Conservation (phyloP, 2,888 invertebrate species). For the Erebia epiphron region DNA sequence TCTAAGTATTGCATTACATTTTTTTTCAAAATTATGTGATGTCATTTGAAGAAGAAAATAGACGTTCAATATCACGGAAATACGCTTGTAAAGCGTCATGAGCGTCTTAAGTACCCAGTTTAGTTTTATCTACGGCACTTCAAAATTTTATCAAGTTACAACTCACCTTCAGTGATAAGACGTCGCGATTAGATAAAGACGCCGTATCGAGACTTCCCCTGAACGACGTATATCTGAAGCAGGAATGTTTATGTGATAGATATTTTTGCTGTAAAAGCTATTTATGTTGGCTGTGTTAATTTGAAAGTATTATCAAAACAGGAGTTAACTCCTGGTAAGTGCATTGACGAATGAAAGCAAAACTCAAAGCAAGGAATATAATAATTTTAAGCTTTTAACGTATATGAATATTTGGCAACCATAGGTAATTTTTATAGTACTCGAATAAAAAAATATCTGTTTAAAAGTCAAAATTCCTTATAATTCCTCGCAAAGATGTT, state of each 20-base stretch:
- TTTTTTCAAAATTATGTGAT: too few relatives aligned
- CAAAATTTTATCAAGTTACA: constrained; percentile 49
- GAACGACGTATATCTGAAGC: constrained; percentile 20
- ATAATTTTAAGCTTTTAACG: too few relatives aligned
- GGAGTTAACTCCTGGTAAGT: constrained; percentile 35
- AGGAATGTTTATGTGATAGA: constrained; percentile 24
- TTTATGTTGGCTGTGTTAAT: constrained; percentile 5
- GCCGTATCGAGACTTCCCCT: constrained; percentile 27
- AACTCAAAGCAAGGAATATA: not conserved
- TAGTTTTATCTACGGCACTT: constrained; percentile 21
- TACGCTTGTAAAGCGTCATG: too few relatives aligned
- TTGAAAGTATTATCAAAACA: constrained; percentile 5
- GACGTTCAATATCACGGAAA: too few relatives aligned
- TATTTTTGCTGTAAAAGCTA: not conserved
- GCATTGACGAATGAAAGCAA: not conserved
- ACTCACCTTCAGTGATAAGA: constrained; percentile 46
- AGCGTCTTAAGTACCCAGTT: not conserved
- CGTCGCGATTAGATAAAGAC: constrained; percentile 54
- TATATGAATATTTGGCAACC: too few relatives aligned
- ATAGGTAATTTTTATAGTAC: too few relatives aligned
- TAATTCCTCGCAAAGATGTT: too few relatives aligned
- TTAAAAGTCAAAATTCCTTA: too few relatives aligned
- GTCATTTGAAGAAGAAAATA: too few relatives aligned
- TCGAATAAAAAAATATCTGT: too few relatives aligned
- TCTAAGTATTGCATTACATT: too few relatives aligned